Conservation (phyloP, 2,113 vertebrate species). For the Platysteira castanea region DNA sequence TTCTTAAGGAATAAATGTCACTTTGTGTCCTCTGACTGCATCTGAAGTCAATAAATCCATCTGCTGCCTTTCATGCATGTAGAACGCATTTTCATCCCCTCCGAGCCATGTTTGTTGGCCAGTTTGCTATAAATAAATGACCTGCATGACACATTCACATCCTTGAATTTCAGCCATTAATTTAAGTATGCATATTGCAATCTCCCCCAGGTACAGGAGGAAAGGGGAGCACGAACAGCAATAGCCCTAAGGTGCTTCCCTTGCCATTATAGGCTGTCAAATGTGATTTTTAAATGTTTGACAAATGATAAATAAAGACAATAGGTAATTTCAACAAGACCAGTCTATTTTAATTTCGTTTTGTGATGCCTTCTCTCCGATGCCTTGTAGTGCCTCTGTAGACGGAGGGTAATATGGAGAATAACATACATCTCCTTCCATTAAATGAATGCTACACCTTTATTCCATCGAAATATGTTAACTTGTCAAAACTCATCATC, state of each 20-base stretch:
- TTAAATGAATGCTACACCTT: not conserved
- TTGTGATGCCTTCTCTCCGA: not conserved
- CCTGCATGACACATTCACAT: not conserved
- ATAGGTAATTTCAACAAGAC: not conserved
- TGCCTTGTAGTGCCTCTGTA: not conserved
- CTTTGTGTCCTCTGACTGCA: constrained; percentile 32
- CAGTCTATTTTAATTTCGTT: not conserved
- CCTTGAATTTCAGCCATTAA: not conserved
- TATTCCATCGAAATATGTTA: not conserved
- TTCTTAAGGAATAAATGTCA: constrained; percentile 49
- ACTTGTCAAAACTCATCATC: not conserved
- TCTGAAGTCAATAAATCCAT: constrained; percentile 47
- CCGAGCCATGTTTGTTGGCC: not conserved
- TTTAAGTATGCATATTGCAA: not conserved
- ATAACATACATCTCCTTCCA: not conserved
- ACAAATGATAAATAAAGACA: not conserved
- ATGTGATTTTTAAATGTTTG: not conserved
- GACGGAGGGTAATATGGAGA: not conserved
- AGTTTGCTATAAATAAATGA: constrained; percentile 2
- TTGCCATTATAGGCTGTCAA: not conserved
- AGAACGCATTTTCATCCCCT: constrained; percentile 29
- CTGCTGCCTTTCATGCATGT: constrained; percentile 21
- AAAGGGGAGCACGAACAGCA: not conserved
- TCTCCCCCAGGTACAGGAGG: not conserved
- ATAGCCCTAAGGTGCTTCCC: not conserved